phyloP scores from a whole-genome alignment of 30 jellyfish, hydroid and myxozoan species.

The Chrysaora quinquecirrha region DNA sequence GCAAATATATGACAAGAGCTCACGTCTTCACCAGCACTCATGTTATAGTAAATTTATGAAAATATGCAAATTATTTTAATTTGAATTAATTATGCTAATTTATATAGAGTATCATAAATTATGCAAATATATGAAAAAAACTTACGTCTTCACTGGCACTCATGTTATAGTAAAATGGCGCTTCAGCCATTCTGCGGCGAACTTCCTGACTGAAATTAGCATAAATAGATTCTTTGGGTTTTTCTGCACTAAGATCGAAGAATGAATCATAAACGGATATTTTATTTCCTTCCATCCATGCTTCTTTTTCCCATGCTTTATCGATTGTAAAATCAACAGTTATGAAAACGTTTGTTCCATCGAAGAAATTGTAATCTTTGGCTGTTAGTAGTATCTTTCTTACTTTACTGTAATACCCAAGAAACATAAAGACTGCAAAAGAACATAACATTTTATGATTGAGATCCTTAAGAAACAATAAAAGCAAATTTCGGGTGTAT shows the following conservation, averaged over 20 bases:
- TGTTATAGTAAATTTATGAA: constrained; percentile 40
- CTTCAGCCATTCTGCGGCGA: constrained; percentile 67
- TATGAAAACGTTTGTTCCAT: constrained; percentile 85
- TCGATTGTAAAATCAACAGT: constrained; percentile 79
- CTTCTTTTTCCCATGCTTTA: constrained; percentile 48
- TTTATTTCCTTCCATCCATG: constrained; percentile 54
- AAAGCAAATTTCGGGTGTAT: no score
- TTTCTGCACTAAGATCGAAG: constrained; percentile 84
- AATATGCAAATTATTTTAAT: no score
- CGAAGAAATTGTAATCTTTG: constrained; percentile 66
- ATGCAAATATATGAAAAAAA: not conserved
- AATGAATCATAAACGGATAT: constrained; percentile 67
- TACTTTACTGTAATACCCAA: constrained; percentile 80
- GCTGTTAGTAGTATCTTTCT: constrained; percentile 62
- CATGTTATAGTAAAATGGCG: constrained; percentile 79
- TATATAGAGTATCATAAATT: not conserved
- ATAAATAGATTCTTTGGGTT: constrained; percentile 61
- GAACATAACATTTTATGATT: not conserved
- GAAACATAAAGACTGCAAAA: constrained; percentile 71
- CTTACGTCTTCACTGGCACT: constrained; percentile 72
- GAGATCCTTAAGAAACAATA: no score
- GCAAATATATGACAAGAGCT: no score
- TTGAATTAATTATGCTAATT: not conserved
- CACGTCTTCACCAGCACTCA: constrained; percentile 74
- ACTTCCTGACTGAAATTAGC: constrained; percentile 71